Base-by-base conservation (phyloP, 2,888 invertebrate genomes). In the Epistrophe eligans region DNA sequence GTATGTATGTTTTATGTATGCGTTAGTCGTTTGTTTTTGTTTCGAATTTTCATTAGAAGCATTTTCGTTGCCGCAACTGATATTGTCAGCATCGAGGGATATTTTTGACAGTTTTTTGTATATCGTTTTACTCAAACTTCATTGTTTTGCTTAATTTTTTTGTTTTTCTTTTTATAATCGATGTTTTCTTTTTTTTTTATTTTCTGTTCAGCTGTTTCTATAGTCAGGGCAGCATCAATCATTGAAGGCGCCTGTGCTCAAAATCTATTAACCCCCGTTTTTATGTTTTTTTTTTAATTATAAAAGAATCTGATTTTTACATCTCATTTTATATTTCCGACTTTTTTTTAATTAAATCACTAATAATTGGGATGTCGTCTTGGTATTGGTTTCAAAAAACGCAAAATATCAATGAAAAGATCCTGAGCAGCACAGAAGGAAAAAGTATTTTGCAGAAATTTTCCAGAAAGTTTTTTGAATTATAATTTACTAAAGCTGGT, bases 11-110 rank as follows among this genome's bases (percentile, higher is more conserved):
- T n/a, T n/a, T n/a, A 45, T n/a, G 73, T 38, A 19, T 74, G 60
- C 67, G 81, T 76, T 45, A 62, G 70, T 62, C 17, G 45, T n/a
- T 72, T 19, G 52, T n/a, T 72, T 45, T 45, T 45, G 2, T n/a
- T 40, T 52, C 13, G 10, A 4, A 50, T 13, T 24, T 52, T 2
- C 19, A 19, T 19, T 5, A 45, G 7, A 50, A 43, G 4, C 6
- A 40, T 13, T 38, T 1, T 5, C 1, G 15, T 6, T 6, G 8
- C 60, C 40, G 38, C 60, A 11, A 13, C 38, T 13, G 70, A 71
- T 71, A 55, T 43, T 62, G 15, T 28, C 17, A 10, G 45, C 48
- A 71, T 62, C 40, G 45, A 52, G 38, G 66, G 13, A n/a, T 24
- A 32, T 48, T 45, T 19, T 43, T 64, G 64, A 66, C 71, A 55